Evolutionary conservation across 2,888 invertebrate species (phyloP).

Genomic region (Digitonthophagus gazella): DNA sequence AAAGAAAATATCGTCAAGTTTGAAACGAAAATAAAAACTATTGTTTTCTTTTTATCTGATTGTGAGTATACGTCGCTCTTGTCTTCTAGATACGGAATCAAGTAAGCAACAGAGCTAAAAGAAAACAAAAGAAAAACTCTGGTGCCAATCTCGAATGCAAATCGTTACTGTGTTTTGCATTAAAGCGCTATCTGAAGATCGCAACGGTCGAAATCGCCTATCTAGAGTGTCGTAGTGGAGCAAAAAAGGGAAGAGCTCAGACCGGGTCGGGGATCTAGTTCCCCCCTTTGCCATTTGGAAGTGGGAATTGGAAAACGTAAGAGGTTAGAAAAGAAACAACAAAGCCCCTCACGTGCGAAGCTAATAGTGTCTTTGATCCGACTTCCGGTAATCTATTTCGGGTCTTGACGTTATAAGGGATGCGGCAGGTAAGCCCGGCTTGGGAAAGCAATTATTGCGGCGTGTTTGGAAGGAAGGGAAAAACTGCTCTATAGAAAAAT

Average conservation of each 20-base stretch:
- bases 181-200: slow-evolving; percentile 10
- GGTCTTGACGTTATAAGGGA: background rate
- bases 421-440: background rate
- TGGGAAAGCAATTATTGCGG: background rate
- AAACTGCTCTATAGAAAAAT: background rate
- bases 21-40: background rate
- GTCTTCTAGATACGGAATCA: background rate
- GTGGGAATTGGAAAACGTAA: background rate
- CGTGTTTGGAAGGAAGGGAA: background rate
- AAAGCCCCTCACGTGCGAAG: slow-evolving; percentile 24
- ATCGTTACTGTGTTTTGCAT: slow-evolving; percentile 12
- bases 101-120: background rate
- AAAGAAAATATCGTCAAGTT: too few relatives aligned
- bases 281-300: background rate
- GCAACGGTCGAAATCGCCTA: background rate
- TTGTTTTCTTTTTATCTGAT: background rate
- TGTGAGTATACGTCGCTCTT: background rate
- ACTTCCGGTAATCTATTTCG: slow-evolving; percentile 10
- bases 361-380: slow-evolving; percentile 27
- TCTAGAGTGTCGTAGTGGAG: background rate
- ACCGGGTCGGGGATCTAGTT: background rate
- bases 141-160: slow-evolving; percentile 6
- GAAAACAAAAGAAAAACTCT: background rate
- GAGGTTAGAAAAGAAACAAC: slow-evolving; percentile 19
- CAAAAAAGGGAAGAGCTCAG: background rate